phyloP scores from a whole-genome alignment of 2,888 invertebrate species.

The Cynaeus angustus region DNA sequence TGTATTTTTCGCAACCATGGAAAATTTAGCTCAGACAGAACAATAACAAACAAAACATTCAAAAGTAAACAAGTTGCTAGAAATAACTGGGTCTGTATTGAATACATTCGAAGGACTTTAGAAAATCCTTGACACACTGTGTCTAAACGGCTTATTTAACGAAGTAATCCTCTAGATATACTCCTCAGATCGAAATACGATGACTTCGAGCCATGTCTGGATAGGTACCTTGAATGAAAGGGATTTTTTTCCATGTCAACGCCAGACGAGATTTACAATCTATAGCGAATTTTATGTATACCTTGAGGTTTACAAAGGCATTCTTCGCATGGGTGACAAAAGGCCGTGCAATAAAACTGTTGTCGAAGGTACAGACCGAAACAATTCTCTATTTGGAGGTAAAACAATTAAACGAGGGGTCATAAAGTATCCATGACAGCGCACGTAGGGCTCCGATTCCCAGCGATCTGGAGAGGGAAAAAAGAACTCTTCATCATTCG shows the following conservation, averaged over 20 bases:
- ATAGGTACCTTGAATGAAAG: slow-evolving; percentile 15
- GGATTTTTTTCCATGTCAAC: slow-evolving; percentile 41
- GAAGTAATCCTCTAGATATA: slow-evolving; percentile 25
- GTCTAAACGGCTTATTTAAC: slow-evolving; percentile 35
- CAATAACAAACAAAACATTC: slow-evolving; percentile 22
- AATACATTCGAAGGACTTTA: slow-evolving; percentile 10
- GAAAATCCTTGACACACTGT: slow-evolving; percentile 47
- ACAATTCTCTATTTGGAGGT: slow-evolving; percentile 58
- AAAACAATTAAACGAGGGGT: slow-evolving; percentile 60
- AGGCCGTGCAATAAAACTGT: slow-evolving; percentile 59
- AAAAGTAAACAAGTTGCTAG: slow-evolving; percentile 5
- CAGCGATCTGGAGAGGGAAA: slow-evolving; percentile 5
- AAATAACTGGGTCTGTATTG: not conserved
- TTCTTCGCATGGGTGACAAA: slow-evolving; percentile 54
- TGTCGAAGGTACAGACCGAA: slow-evolving; percentile 56
- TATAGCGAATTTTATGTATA: slow-evolving; percentile 49
- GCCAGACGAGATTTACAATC: slow-evolving; percentile 48
- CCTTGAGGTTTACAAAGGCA: slow-evolving; percentile 52
- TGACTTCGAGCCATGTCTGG: not conserved
- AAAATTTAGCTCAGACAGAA: slow-evolving; percentile 27
- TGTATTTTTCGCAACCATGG: slow-evolving; percentile 39
- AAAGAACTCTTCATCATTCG: slow-evolving; percentile 2
- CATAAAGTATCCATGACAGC: slow-evolving; percentile 62
- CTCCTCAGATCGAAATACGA: not conserved
- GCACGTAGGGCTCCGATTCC: slow-evolving; percentile 61